Percentiles rank a stretch among this genome's conserved stretches.
phyloP scores from a whole-genome alignment of 2,888 invertebrate genomes.

The Dendrolimus pini region DNA sequence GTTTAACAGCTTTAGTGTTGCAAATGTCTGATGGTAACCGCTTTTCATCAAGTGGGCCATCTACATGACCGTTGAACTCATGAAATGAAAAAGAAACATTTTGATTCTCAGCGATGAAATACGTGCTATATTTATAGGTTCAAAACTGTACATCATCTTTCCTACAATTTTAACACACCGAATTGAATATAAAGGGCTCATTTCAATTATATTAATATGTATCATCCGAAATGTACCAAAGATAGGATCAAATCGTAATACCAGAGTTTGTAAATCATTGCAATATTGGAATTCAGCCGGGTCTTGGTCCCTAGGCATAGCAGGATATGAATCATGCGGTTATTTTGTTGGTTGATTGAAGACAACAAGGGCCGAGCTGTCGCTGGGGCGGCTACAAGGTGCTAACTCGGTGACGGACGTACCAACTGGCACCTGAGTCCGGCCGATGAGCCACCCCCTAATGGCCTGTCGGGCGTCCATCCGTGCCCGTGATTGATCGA shows the following conservation, averaged over 20 bases:
- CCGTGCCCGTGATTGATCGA: constrained; percentile 68
- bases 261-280: not conserved
- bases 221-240: not conserved
- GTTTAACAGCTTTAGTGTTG: too few species aligned
- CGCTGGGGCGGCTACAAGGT: constrained; percentile 15
- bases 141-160: too few species aligned
- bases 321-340: constrained; percentile 34
- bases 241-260: not conserved
- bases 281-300: not conserved
- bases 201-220: too few species aligned
- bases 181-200: not conserved
- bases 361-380: constrained; percentile 30
- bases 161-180: too few species aligned
- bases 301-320: constrained; percentile 9
- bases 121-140: too few species aligned
- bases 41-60: too few species aligned
- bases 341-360: constrained; percentile 38
- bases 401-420: constrained; percentile 16
- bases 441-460: constrained; percentile 49
- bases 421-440: constrained; percentile 50
- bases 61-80: too few species aligned
- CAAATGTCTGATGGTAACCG: too few species aligned
- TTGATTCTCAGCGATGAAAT: too few species aligned
- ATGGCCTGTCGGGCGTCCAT: constrained; percentile 70
- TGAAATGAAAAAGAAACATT: too few species aligned